Base-by-base conservation (phyloP, 2,888 invertebrate genomes). In the Vannuccia rotundouncinata region DNA sequence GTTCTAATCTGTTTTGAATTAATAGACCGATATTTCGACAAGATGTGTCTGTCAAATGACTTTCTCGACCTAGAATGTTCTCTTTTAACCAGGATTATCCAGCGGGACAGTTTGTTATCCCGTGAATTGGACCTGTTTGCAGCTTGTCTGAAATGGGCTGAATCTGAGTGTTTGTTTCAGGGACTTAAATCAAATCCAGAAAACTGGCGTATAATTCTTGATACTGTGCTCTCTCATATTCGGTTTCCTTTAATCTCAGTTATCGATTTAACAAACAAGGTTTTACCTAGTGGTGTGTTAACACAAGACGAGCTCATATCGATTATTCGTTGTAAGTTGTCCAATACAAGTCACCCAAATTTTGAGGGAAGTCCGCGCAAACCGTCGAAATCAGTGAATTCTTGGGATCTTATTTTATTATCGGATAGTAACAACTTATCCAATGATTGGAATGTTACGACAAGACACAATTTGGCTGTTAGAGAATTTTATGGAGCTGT, bases 241-340 rank as follows among this genome's bases (percentile, higher is more conserved):
- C 78, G 78, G n/a, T 77, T 78, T 1, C 29, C 59, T 27, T 5
- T 22, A 17, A 76, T 78, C 25, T 74, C 76, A n/a, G 66, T 59
- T 25, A 29, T 29, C 1, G 31, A 78, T 28, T 29, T 78, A 1
- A 66, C 66, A 22, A 59, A 78, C 25, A 22, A 74, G 5, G 78
- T 74, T n/a, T 1, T 22, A n/a, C 78, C 78, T 1, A 73, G 60
- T 22, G 78, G 78, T 1, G 31, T 78, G 25, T 2, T 78, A n/a
- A n/a, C 59, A 1, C 29, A 73, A 5, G 28, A 78, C n/a, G 66
- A 78, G 25, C 77, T 78, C 0, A 5, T 78, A 29, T 31, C 29
- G 1, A 59, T 59, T 1, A 2, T 78, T 31, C 75, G 29, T 75
- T 66, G 66, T 22, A 75, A 78, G n/a, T 28, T 27, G 59, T 45